A percentile compares a stretch with the other conserved stretches of the same genome.
Evolutionary conservation across 2,797 vertebrate genomes (phyloP).

Genomic region (Crossoptilon crossoptilon): DNA sequence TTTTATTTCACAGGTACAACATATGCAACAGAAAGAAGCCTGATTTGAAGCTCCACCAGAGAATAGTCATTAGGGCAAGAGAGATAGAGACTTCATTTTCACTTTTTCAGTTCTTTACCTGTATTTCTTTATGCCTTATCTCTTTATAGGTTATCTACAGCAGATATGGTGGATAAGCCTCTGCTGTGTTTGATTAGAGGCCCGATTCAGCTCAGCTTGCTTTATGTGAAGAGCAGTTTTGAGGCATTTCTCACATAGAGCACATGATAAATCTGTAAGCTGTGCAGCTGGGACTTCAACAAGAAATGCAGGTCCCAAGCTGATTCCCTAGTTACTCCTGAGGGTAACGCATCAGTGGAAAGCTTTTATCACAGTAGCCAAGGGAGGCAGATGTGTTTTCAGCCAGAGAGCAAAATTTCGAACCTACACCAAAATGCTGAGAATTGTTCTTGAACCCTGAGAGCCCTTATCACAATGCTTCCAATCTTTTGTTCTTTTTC

Average conservation of each 20-base stretch:
- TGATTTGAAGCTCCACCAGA: background rate
- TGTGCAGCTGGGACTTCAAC: background rate
- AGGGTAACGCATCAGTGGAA: accelerated
- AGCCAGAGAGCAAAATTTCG: background rate
- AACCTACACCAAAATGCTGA: background rate
- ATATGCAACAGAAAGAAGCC: background rate
- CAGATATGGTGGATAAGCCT: background rate
- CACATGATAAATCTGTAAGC: background rate
- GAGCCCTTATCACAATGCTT: background rate
- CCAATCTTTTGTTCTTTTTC: background rate
- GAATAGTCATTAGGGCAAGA: background rate
- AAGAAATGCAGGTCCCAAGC: background rate
- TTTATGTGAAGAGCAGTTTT: background rate
- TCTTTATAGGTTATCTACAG: background rate
- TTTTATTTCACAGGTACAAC: background rate
- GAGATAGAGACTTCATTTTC: background rate
- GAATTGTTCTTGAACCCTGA: background rate
- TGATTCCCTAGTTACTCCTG: background rate
- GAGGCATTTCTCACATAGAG: background rate
- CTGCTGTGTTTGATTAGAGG: background rate
- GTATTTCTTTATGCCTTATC: background rate
- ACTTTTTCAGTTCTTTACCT: background rate
- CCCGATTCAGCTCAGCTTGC: background rate
- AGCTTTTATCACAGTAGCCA: background rate
- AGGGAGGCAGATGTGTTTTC: background rate